These are phyloP conservation scores for Isichthys henryi DNA, from an alignment of 2,113 vertebrate species.

Conservation along the genomic window DNA sequence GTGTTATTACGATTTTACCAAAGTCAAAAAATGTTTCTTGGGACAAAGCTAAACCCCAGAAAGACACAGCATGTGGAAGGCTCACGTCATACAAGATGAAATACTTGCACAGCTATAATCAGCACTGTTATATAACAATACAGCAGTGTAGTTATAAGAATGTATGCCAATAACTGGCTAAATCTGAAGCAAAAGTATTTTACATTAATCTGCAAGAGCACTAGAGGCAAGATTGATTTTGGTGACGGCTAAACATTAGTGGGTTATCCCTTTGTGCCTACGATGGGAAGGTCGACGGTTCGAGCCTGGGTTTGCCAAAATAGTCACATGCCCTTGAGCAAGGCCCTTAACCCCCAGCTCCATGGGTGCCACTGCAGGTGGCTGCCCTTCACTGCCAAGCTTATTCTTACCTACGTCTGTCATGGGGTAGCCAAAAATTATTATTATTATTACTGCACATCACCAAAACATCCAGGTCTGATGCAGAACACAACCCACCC, in stretches of 20 bases:
- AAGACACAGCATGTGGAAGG: not conserved
- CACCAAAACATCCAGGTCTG: not conserved
- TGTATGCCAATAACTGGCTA: not conserved
- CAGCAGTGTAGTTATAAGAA: not conserved
- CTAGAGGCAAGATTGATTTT: not conserved
- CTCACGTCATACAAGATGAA: not conserved
- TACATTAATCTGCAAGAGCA: not conserved
- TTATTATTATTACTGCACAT: not conserved
- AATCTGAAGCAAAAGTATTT: not conserved
- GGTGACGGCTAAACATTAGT: not conserved
- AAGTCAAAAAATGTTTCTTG: not conserved
- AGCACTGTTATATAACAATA: not conserved
- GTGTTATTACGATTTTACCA: not conserved
- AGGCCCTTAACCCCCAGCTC: not conserved
- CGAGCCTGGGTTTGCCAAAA: not conserved
- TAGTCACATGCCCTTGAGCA: not conserved
- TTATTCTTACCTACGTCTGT: not conserved
- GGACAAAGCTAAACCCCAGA: not conserved
- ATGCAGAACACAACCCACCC: not conserved
- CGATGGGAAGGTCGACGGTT: not conserved
- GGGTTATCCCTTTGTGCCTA: not conserved
- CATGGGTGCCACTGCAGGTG: not conserved
- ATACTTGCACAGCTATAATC: not conserved
- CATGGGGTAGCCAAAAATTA: not conserved
- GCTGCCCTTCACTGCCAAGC: not conserved